Base-by-base conservation (phyloP, 1,140 invertebrate genomes). In the Theocolax elegans region DNA sequence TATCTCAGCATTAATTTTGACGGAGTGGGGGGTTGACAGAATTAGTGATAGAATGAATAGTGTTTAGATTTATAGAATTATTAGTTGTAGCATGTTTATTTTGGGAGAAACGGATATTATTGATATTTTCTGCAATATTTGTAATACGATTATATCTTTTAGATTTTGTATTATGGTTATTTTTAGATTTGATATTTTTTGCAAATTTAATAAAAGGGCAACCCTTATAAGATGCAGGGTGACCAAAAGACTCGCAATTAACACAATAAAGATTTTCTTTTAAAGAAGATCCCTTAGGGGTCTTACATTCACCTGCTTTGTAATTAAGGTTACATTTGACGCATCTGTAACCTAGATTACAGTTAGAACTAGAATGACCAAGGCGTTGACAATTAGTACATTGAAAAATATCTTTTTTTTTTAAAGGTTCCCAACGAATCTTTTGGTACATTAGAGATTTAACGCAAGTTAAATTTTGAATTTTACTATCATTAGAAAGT, bases 321-420 rank as follows among this genome's bases (percentile, higher is more conserved):
- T 73, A 60, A 2, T 49, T 42, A 0, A 65, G 42, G 3, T 15
- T 42, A 29, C 72, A 74, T 42, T 71, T 71, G 19, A 75, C 64
- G 54, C 75, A 74, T 31, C 74, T 58, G 23, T 72, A 72, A 8
- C 7, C 9, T n/a, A 78, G 6, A 1, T 75, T 68, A 12, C 35
- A 58, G 40, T 58, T 58, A 58, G 35, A 25, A 21, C 54, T 58
- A 4, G 54, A 58, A 8, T 58, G 54, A 0, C 35, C 35, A 1
- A 58, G 8, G 2, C 54, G 12, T 23, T 60, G 58, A 17, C 40
- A 60, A 8, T 60, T 60, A 9, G n/a, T 60, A 23, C 40, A 60
- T n/a, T 60, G 21, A 7, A 46, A 60, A 17, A 46, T 42, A 4
- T n/a, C 38, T 4, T 25, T 67, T 38, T 60, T 60, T 17, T 25